Evolutionary conservation across 2,888 invertebrate genomes (phyloP).

Genomic region (Dasypolia templi): DNA sequence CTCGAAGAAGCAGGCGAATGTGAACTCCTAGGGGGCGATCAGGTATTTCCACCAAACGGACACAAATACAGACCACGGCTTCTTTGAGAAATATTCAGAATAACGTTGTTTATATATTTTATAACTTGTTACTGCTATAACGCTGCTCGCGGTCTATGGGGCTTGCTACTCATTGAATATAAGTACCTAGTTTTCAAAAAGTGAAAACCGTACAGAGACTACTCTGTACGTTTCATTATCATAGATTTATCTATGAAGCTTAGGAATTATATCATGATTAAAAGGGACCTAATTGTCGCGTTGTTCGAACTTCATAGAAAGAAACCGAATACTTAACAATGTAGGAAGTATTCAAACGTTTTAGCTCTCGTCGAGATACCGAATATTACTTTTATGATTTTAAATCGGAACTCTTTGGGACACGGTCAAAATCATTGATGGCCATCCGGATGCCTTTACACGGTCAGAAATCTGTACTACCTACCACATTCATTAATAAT

Average conservation of each 20-base stretch:
- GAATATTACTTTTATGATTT: not conserved
- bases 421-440: not conserved
- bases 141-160: not conserved
- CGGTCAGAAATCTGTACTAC: not conserved
- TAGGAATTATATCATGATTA: not conserved
- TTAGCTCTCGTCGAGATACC: not conserved
- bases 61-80: not conserved
- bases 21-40: not conserved
- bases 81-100: too few relatives aligned
- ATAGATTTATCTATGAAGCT: not conserved
- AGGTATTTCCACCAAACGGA: not conserved
- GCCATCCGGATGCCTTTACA: not conserved
- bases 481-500: not conserved
- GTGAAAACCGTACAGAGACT: not conserved
- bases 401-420: not conserved
- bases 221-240: too few relatives aligned
- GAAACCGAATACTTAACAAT: not conserved
- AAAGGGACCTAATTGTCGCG: not conserved
- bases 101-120: too few relatives aligned
- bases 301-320: not conserved
- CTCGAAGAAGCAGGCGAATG: not conserved
- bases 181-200: not conserved
- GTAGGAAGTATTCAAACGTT: not conserved
- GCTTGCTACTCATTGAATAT: slow-evolving; percentile 15
- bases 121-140: slow-evolving; percentile 1